Conservation (phyloP, 35 echinoderm and acorn worm species). For the Patiria miniata region DNA sequence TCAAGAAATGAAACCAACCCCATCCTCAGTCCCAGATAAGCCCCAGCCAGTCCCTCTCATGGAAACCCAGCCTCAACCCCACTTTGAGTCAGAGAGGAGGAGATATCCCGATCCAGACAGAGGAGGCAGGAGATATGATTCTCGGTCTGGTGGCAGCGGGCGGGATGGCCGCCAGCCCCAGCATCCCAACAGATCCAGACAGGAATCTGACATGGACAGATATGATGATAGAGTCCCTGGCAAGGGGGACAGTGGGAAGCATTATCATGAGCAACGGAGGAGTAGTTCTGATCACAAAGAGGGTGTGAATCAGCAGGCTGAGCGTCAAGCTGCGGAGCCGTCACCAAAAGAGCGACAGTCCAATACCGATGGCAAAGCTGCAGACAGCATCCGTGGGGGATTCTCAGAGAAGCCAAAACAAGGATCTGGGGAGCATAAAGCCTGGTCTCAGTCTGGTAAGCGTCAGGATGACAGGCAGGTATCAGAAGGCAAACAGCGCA, state of each 20-base stretch:
- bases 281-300: background rate
- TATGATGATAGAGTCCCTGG: slow-evolving; percentile 35
- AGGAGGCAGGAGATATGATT: background rate
- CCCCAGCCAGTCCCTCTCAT: background rate
- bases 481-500: background rate
- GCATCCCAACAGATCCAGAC: background rate
- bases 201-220: slow-evolving; percentile 18
- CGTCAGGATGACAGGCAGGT: background rate
- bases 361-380: background rate
- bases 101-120: background rate
- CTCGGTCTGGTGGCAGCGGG: background rate
- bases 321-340: background rate
- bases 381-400: background rate
- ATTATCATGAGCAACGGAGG: background rate
- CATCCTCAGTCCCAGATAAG: slow-evolving; percentile 11
- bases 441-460: background rate
- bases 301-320: background rate
- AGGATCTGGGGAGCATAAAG: background rate
- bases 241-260: slow-evolving; percentile 23
- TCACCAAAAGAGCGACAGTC: background rate
- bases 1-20: background rate
- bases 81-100: background rate
- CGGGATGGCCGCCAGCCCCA: slow-evolving; percentile 13
- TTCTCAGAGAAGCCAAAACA: background rate
- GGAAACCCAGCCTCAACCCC: slow-evolving; percentile 14